Evolutionary conservation across 2,888 invertebrate genomes (phyloP), one percentile per base, ranked within the genome.

Genomic region (Archips xylosteana): DNA sequence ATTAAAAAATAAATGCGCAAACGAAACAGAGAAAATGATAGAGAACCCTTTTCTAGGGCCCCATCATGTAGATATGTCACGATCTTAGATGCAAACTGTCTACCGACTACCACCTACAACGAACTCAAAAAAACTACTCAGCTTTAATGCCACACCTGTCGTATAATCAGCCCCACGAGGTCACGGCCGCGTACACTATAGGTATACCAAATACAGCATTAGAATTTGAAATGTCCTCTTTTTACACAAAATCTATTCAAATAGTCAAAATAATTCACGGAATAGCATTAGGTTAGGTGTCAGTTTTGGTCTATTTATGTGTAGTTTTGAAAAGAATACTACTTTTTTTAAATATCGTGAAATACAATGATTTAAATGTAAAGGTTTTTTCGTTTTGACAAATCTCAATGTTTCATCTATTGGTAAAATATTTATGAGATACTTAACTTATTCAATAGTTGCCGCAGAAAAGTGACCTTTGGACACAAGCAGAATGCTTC

Each of bases 141-240:
- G 13, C 39, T 23, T 39, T 60, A 60, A 39, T 36, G 13, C 9
- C 64, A 51, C 64, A 65, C 64, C 64, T 51, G 64, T 47, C 34
- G 49, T 15, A 51, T 36, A 51, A 65, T n/a, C 64, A 65, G 64
- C 15, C 15, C 34, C 13, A 5, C 15, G 64, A 65, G 64, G 64
- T 65, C 64, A 65, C 5, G 49, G 64, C 15, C 51, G 2, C 47
- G 6, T 3, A 47, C 34, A n/a, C n/a, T 49, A 23, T n/a, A 32
- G 47, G n/a, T 32, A 23, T 39, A 13, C 9, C 49, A 64, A 64
- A 64, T 23, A 10, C 47, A 51, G 9, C 34, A 36, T 65, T 45
- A 32, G 47, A 51, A 51, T 65, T 65, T 63, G 32, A 65, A 65
- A 65, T 51, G 3, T 3, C 36, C 36, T n/a, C 9, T 65, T 65